Conservation (phyloP, 2,888 invertebrate genomes). For the Pedicia rivosa region DNA sequence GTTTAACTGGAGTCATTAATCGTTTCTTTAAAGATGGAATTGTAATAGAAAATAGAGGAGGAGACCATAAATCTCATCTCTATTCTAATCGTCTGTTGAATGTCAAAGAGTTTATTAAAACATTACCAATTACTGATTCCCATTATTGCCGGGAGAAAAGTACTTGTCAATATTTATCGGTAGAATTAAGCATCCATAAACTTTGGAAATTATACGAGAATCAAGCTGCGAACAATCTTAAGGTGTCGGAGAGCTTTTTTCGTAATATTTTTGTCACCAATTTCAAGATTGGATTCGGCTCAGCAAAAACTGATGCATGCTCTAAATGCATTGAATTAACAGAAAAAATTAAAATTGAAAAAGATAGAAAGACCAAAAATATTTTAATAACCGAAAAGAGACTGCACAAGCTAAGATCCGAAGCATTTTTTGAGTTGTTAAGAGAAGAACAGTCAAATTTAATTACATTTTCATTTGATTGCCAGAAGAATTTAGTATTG, state of each 20-base stretch:
- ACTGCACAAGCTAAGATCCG: slow-evolving; percentile 14
- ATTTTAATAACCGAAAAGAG: slow-evolving; percentile 8
- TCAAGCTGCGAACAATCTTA: slow-evolving; percentile 1
- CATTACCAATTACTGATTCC: neutral
- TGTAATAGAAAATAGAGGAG: neutral
- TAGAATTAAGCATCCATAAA: slow-evolving; percentile 3
- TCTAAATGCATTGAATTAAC: slow-evolving; percentile 9
- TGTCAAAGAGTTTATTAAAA: neutral
- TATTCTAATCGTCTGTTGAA: neutral
- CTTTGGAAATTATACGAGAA: slow-evolving; percentile 9
- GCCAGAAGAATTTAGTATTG: slow-evolving; percentile 18
- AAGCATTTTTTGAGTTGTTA: slow-evolving; percentile 14
- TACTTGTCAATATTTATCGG: neutral
- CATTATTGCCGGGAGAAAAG: neutral
- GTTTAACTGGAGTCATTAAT: too few species aligned
- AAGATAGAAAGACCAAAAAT: slow-evolving; percentile 1
- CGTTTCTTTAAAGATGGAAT: too few species aligned
- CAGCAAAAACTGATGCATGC: slow-evolving; percentile 11
- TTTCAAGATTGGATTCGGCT: slow-evolving; percentile 14
- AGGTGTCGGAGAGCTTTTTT: slow-evolving; percentile 10
- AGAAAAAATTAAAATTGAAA: slow-evolving; percentile 8
- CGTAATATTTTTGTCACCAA: slow-evolving; percentile 11
- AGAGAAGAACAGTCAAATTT: slow-evolving; percentile 11
- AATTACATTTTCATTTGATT: slow-evolving; percentile 17
- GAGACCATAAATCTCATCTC: neutral